These are phyloP conservation scores for Phaenicophaeus curvirostris DNA, from an alignment of 2,797 vertebrate genomes.

Conservation along the genomic window DNA sequence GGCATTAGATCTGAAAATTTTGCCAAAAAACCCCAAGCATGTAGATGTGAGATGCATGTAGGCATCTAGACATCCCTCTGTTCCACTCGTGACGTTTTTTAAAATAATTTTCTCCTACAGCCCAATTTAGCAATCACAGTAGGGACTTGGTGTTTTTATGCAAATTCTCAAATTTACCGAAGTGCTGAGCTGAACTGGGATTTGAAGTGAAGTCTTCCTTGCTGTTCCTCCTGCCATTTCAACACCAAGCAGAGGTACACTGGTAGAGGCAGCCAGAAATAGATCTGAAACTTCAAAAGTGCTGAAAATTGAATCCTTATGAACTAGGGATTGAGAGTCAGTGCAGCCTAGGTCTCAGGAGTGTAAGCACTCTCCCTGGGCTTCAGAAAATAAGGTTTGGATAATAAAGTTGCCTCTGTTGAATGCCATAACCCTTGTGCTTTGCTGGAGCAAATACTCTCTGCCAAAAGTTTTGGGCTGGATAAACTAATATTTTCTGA, in stretches of 20 bases:
- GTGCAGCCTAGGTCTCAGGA: neutral
- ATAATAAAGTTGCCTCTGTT: neutral
- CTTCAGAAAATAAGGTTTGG: neutral
- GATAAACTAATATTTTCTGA: neutral
- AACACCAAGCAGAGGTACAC: neutral
- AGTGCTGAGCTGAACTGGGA: slow-evolving; percentile 12
- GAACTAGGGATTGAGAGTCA: neutral
- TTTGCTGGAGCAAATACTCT: neutral
- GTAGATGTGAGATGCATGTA: neutral
- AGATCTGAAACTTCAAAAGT: slow-evolving; percentile 8
- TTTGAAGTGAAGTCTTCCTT: slow-evolving; percentile 21
- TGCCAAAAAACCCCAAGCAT: neutral
- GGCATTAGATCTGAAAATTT: neutral
- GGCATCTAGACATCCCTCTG: neutral
- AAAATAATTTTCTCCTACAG: neutral
- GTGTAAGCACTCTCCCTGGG: neutral
- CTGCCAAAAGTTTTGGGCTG: neutral
- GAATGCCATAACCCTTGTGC: neutral
- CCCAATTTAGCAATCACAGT: neutral
- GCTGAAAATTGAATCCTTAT: slow-evolving; percentile 7
- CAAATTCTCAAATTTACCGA: slow-evolving; percentile 39
- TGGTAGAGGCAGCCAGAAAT: neutral
- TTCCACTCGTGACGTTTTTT: neutral
- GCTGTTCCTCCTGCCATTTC: slow-evolving; percentile 12
- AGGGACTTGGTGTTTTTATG: slow-evolving; percentile 28